Evolutionary conservation across 2,888 invertebrate species (phyloP).

Genomic region (Pandemis corylana): DNA sequence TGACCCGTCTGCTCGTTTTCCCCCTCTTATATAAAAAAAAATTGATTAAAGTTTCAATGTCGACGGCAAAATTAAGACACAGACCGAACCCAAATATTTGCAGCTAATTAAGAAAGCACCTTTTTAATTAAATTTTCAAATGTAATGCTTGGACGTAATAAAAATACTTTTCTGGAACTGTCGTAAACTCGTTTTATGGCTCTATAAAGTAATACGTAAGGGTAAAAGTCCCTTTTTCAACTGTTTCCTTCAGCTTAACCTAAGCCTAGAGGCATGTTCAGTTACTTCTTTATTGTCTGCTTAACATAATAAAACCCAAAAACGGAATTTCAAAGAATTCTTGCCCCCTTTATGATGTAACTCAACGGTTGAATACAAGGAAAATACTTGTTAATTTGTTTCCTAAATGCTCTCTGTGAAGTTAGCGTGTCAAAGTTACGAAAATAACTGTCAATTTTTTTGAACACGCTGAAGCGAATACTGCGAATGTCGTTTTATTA

Average conservation of each 20-base stretch:
- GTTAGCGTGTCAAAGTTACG: background rate
- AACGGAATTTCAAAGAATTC: constrained; percentile 5
- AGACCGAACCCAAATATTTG: background rate
- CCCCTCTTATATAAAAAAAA: no score
- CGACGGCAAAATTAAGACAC: background rate
- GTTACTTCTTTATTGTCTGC: constrained; percentile 2
- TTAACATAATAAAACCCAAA: constrained; percentile 4
- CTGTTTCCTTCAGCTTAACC: background rate
- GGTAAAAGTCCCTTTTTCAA: constrained; percentile 6
- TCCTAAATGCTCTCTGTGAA: background rate
- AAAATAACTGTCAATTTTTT: background rate
- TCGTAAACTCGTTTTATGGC: constrained; percentile 30
- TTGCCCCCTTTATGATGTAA: background rate
- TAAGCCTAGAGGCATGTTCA: constrained; percentile 10
- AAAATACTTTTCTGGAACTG: constrained; percentile 21
- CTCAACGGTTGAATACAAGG: constrained; percentile 2
- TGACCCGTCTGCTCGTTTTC: no score
- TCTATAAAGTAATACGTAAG: constrained; percentile 26
- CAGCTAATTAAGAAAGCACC: constrained; percentile 37
- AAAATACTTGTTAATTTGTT: constrained; percentile 2
- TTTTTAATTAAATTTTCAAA: constrained; percentile 34
- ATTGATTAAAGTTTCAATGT: background rate
- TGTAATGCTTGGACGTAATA: constrained; percentile 26
- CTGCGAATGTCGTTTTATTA: no score
- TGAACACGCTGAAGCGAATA: no score